Percentiles rank a stretch among this genome's conserved stretches.
Conservation (phyloP, 1,140 invertebrate species). For the Propsilocerus akamusi region DNA sequence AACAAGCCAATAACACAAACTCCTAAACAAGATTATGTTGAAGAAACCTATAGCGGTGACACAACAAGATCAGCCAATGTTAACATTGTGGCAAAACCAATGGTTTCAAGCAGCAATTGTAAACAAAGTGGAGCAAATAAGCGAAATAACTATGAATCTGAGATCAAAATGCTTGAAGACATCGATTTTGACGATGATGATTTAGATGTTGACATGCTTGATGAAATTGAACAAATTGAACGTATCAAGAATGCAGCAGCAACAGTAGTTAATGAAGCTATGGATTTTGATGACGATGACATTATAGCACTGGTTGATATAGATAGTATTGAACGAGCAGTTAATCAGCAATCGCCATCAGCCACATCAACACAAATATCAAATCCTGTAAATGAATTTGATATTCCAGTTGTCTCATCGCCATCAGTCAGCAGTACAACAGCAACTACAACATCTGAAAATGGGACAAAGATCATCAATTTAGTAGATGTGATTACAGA, state of each 20-base stretch:
- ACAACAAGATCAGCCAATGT: background rate
- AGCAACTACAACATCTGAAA: background rate
- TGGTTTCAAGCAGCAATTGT: no score
- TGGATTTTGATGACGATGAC: constrained; percentile 11
- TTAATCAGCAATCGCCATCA: background rate
- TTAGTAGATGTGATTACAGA: background rate
- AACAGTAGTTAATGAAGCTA: constrained; percentile 4
- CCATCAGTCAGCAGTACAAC: background rate
- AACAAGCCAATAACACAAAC: constrained; percentile 27
- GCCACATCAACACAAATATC: background rate
- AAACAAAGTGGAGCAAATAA: no score
- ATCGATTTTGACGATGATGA: constrained; percentile 14
- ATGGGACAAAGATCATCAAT: background rate
- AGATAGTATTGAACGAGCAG: constrained; percentile 4
- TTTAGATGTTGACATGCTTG: constrained; percentile 15
- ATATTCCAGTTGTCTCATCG: no score
- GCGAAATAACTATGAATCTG: background rate
- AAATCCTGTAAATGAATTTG: no score
- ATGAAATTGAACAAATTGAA: constrained; percentile 14
- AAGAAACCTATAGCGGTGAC: background rate
- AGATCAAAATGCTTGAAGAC: background rate
- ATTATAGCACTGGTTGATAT: constrained; percentile 5
- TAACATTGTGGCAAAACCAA: no score
- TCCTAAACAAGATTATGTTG: constrained; percentile 20
- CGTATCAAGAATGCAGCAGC: background rate